Evolutionary conservation across 2,797 vertebrate species (phyloP).

Genomic region (Paguma larvata): DNA sequence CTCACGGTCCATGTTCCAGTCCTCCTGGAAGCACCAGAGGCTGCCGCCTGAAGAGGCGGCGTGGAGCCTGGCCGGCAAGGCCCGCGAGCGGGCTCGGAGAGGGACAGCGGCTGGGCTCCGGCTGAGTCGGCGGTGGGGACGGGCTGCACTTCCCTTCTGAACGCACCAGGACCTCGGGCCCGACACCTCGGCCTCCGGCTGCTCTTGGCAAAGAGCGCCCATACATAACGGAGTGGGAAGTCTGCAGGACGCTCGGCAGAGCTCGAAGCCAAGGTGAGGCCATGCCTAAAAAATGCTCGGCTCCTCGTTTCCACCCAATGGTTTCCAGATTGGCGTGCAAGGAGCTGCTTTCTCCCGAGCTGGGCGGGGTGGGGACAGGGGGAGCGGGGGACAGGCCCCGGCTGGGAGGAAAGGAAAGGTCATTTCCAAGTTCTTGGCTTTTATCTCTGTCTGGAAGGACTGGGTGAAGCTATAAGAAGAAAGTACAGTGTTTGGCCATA

Average conservation of each 20-base stretch:
- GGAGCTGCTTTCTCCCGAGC: background rate
- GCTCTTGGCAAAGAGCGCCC: conserved; percentile 67
- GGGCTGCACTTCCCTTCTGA: fast-evolving
- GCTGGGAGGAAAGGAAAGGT: background rate
- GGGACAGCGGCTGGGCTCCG: background rate
- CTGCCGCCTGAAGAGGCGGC: fast-evolving
- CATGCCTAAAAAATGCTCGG: conserved; percentile 81
- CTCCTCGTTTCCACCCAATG: conserved; percentile 67
- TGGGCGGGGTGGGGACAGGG: background rate
- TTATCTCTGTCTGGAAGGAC: background rate
- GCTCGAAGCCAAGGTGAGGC: conserved; percentile 84
- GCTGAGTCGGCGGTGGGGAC: fast-evolving
- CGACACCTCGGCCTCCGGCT: conserved; percentile 56
- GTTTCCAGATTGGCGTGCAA: conserved; percentile 45
- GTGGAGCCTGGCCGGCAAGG: background rate
- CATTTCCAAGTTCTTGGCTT: background rate
- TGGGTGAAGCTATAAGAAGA: background rate
- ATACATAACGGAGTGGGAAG: conserved; percentile 69
- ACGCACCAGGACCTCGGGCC: background rate
- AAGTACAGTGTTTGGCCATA: background rate
- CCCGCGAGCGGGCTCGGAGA: fast-evolving
- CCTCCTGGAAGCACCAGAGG: background rate
- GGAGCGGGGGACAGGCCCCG: fast-evolving
- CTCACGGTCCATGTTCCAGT: too few species aligned
- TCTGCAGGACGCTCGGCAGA: conserved; percentile 72